Base-by-base conservation (phyloP, 2,888 invertebrate species). In the Brachynemurus nebulosus region DNA sequence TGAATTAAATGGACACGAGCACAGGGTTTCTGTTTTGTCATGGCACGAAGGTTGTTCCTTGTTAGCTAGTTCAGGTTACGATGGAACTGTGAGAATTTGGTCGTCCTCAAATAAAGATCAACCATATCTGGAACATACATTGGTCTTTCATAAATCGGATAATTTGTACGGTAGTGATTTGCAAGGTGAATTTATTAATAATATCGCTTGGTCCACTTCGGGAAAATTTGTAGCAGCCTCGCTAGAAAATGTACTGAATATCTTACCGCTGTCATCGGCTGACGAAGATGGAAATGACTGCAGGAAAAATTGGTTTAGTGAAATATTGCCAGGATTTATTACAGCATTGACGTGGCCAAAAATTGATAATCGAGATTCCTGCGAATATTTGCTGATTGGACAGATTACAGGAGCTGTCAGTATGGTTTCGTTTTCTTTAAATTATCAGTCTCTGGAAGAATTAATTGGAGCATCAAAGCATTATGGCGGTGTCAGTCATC, bases 71-170 rank as follows among this genome's bases (percentile, higher is more conserved):
- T 69, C 72, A 54, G 74, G 72, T 1, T 71, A 68, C 55, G 77
- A 77, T 57, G 73, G 75, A n/a, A 76, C 74, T 2, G 70, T 76
- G 1, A 59, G 76, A 16, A 58, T 75, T 11, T 76, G 76, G 77
- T 59, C 65, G 37, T 61, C 67, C 5, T 62, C 63, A 43, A 59
- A 61, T 48, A 57, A 61, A 44, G 61, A 59, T 21, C 57, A 57
- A 44, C 53, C 56, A 1, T 52, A 44, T 36, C 58, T 73, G 45
- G 70, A 73, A 51, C 70, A 70, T 48, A 74, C 73, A 1, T 60
- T 72, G 47, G 64, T 74, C 8, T 75, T 74, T 53, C 65, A 67
- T 48, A 65, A 68, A 50, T 65, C 68, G 2, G 60, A 64, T 25
- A 62, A 65, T 48, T 55, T 66, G 2, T 70, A 65, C 47, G 72